Base-by-base conservation (phyloP, 2,113 vertebrate genomes). In the Neopipo cinnamomea region DNA sequence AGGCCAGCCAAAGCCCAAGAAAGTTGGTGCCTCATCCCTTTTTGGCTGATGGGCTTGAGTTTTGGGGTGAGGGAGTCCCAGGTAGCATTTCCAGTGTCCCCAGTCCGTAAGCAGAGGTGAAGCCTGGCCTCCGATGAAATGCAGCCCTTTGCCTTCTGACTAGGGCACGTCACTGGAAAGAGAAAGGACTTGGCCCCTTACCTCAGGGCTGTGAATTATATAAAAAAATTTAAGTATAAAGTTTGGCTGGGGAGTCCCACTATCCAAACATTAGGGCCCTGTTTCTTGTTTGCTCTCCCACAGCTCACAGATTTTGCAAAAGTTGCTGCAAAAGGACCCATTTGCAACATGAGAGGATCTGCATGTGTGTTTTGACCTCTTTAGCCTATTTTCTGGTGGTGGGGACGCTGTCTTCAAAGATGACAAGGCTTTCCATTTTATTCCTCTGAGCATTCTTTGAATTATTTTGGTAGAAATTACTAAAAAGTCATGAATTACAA, bases 1-100 rank as follows among this genome's bases (percentile, higher is more conserved):
- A 42, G 30, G 28, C 1, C 12, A 67, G 47, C 31, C 3, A 9
- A 3, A 11, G 27, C 35, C 20, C 1, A 0, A 52, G 44, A 12
- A 23, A 24, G 23, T 8, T 22, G 24, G 14, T 70, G 14, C 41
- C 37, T 70, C 0, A 0, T 37, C 50, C n/a, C 65, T 25, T 11
- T 27, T 39, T 30, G 33, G 50, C 13, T 16, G 41, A 31, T 61
- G 13, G 30, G 23, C 25, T 56, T 23, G 39, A 62, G 20, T 56
- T 61, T 42, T 0, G 4, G 47, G 25, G 39, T 46, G 52, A 3
- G 1, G 52, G 31, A 75, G 35, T 17, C 33, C 47, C 1, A 9
- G 28, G 52, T 27, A 68, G 33, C 35, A 21, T 25, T 91, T 65
- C 33, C 58, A 68, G 30, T 5, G 23, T 50, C 3, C 12, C 6